These are phyloP conservation scores for Halcyon senegalensis DNA, from an alignment of 2,113 vertebrate species.

Conservation along the genomic window DNA sequence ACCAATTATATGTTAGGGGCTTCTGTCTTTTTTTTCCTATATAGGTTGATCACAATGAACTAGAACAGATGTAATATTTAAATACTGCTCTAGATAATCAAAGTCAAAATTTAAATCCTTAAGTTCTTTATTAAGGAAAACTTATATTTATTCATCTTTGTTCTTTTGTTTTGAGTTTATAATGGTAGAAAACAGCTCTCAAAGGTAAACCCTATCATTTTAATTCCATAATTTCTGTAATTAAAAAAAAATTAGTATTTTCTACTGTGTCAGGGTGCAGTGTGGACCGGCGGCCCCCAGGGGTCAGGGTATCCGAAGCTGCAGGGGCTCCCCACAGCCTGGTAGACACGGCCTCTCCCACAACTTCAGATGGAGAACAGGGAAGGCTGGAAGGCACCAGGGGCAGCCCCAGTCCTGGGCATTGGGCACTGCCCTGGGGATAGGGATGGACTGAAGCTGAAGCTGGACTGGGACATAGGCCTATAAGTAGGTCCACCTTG, in stretches of 20 bases:
- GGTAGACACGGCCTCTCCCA: neutral
- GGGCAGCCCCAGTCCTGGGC: fast-evolving
- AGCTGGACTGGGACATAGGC: no score
- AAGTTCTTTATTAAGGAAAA: neutral
- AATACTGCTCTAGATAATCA: neutral
- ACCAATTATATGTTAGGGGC: neutral
- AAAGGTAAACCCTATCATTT: neutral
- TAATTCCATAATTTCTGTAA: neutral
- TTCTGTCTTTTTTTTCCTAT: neutral
- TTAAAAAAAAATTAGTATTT: neutral
- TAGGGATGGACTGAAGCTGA: fast-evolving
- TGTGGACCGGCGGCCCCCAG: fast-evolving
- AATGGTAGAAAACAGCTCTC: neutral
- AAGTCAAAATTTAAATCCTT: neutral
- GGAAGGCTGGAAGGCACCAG: neutral
- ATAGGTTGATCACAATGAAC: neutral
- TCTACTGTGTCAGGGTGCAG: neutral
- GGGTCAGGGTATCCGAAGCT: neutral
- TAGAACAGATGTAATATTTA: neutral
- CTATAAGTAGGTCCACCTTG: fast-evolving
- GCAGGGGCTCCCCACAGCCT: neutral
- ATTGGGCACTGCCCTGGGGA: fast-evolving
- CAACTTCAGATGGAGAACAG: no score
- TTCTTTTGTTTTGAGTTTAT: neutral
- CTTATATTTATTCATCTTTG: neutral